Percentiles rank a stretch among this genome's conserved stretches.
Evolutionary conservation across 2,888 invertebrate genomes (phyloP).

Genomic region (Carterocephalus palaemon): DNA sequence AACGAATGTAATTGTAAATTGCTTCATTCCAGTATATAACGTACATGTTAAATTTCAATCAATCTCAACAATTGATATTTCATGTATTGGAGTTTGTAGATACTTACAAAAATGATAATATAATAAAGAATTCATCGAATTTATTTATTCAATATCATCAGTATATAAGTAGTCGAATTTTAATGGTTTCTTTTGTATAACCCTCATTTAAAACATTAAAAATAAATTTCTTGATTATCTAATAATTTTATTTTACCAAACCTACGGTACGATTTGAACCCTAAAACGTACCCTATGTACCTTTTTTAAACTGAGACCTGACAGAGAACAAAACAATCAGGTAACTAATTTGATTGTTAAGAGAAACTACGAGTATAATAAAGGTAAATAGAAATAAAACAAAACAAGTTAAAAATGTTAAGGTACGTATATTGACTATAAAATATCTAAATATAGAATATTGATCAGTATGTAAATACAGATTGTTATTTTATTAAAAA

Average conservation of each 20-base stretch:
- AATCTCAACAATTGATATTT: no score
- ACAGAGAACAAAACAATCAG: no score
- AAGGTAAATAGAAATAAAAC: slow-evolving; percentile 33
- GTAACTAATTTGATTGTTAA: no score
- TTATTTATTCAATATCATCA: slow-evolving; percentile 46
- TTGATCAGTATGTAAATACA: slow-evolving; percentile 51
- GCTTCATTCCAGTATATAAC: slow-evolving; percentile 18
- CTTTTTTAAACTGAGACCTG: no score
- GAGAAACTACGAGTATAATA: no score
- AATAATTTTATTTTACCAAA: slow-evolving; percentile 30
- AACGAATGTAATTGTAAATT: slow-evolving; percentile 17
- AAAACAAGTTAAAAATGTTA: slow-evolving; percentile 48
- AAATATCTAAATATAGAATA: slow-evolving; percentile 48
- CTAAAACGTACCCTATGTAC: no score
- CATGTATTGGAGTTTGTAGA: slow-evolving; percentile 38
- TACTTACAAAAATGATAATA: slow-evolving; percentile 36
- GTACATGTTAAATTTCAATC: no score
- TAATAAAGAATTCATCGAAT: slow-evolving; percentile 45
- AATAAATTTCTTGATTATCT: slow-evolving; percentile 50
- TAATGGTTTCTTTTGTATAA: slow-evolving; percentile 38
- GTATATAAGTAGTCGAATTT: slow-evolving; percentile 30
- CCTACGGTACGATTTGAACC: not conserved
- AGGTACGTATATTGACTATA: slow-evolving; percentile 61
- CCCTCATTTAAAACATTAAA: slow-evolving; percentile 40
- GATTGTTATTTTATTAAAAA: slow-evolving; percentile 41